Evolutionary conservation across 2,888 invertebrate genomes (phyloP).

Genomic region (Drosophila paucipuncta): DNA sequence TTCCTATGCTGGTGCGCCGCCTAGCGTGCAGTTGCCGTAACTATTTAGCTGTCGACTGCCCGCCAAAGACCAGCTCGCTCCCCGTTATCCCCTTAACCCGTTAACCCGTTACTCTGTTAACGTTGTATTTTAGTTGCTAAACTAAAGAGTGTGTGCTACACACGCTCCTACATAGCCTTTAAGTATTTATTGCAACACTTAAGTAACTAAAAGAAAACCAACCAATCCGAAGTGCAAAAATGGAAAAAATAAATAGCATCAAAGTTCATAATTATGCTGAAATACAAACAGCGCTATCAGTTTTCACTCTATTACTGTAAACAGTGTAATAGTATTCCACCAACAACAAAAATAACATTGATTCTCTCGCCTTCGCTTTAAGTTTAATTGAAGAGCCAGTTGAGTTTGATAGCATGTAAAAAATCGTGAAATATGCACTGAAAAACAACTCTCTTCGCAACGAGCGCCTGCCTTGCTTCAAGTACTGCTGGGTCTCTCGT

Average conservation of each 20-base stretch:
- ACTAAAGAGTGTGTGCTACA: constrained; percentile 73
- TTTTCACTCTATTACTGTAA: constrained; percentile 42
- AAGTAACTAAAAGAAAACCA: constrained; percentile 53
- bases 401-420: constrained; percentile 15
- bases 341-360: constrained; percentile 33
- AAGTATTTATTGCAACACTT: constrained; percentile 76
- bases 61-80: constrained; percentile 24
- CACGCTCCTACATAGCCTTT: constrained; percentile 66
- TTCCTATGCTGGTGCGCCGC: constrained; percentile 63
- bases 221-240: constrained; percentile 63
- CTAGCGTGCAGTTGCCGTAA: constrained; percentile 54
- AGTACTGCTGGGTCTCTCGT: constrained; percentile 8
- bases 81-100: constrained; percentile 20
- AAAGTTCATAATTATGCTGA: constrained; percentile 65
- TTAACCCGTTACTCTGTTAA: constrained; percentile 29
- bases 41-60: constrained; percentile 29
- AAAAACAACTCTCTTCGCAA: background rate
- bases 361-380: constrained; percentile 32
- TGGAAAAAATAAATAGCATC: constrained; percentile 60
- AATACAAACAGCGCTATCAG: constrained; percentile 39
- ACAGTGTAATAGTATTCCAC: constrained; percentile 52
- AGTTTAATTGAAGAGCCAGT: constrained; percentile 23
- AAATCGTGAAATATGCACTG: constrained; percentile 31
- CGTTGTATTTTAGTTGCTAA: constrained; percentile 78
- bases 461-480: background rate